Conservation (phyloP, 2,888 invertebrate genomes). For the Eupithecia dodoneata region DNA sequence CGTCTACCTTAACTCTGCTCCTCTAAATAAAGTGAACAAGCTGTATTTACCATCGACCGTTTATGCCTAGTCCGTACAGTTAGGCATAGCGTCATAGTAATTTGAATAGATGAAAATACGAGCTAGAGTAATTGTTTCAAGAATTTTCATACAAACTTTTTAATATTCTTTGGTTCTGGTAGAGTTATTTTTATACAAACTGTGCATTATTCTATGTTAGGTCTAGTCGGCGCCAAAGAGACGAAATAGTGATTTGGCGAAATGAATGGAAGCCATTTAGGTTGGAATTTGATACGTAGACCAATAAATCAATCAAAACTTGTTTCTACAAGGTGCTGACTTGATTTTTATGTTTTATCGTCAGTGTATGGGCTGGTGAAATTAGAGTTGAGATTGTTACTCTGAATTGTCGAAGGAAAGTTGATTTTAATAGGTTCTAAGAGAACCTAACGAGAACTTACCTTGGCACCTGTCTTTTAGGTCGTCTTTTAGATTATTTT, state of each 20-base stretch:
- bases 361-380: neutral
- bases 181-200: conserved; percentile 14
- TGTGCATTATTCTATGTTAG: conserved; percentile 3
- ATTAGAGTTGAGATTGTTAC: neutral
- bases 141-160: conserved; percentile 18
- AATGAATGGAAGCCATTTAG: conserved; percentile 66
- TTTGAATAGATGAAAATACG: conserved; percentile 58
- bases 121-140: conserved; percentile 55
- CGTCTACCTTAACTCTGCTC: no score
- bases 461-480: no score
- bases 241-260: conserved; percentile 70
- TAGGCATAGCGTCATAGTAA: conserved; percentile 43
- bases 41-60: conserved; percentile 6
- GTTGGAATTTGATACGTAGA: conserved; percentile 55
- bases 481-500: neutral
- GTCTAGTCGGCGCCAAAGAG: conserved; percentile 55
- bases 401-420: neutral
- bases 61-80: conserved; percentile 30
- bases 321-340: conserved; percentile 27
- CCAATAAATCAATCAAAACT: conserved; percentile 42
- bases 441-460: neutral
- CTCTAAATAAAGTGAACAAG: conserved; percentile 8
- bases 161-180: neutral
- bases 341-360: conserved; percentile 28
- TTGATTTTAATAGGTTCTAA: neutral